Evolutionary conservation across 2,797 vertebrate genomes (phyloP).

Genomic region (Pantherophis alleghaniensis): DNA sequence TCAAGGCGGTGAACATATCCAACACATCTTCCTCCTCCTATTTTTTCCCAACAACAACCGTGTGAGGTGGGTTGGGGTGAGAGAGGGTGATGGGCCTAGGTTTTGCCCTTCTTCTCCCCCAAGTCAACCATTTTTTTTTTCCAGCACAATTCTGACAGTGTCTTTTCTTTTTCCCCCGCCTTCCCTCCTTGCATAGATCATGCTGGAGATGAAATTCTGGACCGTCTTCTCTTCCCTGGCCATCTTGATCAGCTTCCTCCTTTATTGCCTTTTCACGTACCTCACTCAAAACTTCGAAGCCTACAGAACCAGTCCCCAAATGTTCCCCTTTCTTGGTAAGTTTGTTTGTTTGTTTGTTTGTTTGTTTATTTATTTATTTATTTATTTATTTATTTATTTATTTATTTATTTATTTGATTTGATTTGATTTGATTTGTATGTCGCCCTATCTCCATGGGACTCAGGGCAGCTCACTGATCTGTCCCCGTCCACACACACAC

Average conservation of each 20-base stretch:
- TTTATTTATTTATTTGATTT: no score
- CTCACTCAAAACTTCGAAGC: conserved; percentile 74
- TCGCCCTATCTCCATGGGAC: no score
- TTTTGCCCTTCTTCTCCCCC: background rate
- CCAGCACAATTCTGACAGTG: background rate
- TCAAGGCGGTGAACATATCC: background rate
- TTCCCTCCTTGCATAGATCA: conserved; percentile 69
- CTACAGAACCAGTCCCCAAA: conserved; percentile 66
- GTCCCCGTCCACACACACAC: no score
- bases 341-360: no score
- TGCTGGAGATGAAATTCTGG: conserved; percentile 82
- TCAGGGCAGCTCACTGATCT: no score
- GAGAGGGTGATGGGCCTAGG: background rate
- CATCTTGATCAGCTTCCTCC: conserved; percentile 70
- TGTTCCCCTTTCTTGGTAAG: conserved; percentile 86
- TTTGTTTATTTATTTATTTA: no score
- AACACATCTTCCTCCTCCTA: background rate
- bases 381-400: no score
- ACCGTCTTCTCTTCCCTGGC: conserved; percentile 72
- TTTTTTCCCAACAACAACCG: background rate
- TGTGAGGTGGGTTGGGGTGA: background rate
- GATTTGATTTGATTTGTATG: no score
- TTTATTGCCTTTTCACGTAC: conserved; percentile 75
- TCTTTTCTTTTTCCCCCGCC: background rate
- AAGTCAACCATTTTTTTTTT: background rate